phyloP scores from a whole-genome alignment of 2,113 vertebrate genomes.

The Genyomyrus donnyi region DNA sequence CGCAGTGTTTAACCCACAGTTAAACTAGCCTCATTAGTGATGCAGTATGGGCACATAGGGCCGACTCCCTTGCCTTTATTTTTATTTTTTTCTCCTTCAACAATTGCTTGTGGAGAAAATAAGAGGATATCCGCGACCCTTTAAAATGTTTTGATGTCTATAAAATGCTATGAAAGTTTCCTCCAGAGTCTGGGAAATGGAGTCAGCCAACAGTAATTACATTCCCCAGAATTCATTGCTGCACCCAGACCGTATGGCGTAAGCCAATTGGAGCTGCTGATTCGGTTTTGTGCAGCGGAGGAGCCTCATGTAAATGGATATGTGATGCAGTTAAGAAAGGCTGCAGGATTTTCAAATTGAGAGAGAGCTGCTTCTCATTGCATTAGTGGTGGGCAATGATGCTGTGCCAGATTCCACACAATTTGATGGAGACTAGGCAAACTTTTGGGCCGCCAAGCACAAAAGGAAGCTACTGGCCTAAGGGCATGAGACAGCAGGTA shows the following conservation, averaged over 20 bases:
- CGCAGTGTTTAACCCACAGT: background rate
- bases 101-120: conserved; percentile 30
- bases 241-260: conserved; percentile 62
- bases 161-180: conserved; percentile 69
- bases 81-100: background rate
- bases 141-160: conserved; percentile 74
- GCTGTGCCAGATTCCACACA: conserved; percentile 59
- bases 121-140: conserved; percentile 40
- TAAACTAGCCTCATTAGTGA: background rate
- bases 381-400: conserved; percentile 55
- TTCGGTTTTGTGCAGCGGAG: conserved; percentile 69
- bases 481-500: background rate
- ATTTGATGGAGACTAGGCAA: conserved; percentile 47
- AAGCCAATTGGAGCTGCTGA: conserved; percentile 73
- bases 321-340: conserved; percentile 63
- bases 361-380: conserved; percentile 62
- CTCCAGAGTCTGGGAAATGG: conserved; percentile 69
- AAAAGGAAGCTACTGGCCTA: background rate
- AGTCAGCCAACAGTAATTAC: conserved; percentile 75
- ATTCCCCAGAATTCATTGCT: conserved; percentile 67
- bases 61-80: background rate
- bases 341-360: conserved; percentile 66
- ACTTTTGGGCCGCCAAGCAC: background rate
- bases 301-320: conserved; percentile 78
- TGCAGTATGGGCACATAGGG: background rate